Percentiles rank a stretch among this genome's conserved stretches.
Conservation (phyloP, 1,140 invertebrate genomes). For the Cotesia glomerata region DNA sequence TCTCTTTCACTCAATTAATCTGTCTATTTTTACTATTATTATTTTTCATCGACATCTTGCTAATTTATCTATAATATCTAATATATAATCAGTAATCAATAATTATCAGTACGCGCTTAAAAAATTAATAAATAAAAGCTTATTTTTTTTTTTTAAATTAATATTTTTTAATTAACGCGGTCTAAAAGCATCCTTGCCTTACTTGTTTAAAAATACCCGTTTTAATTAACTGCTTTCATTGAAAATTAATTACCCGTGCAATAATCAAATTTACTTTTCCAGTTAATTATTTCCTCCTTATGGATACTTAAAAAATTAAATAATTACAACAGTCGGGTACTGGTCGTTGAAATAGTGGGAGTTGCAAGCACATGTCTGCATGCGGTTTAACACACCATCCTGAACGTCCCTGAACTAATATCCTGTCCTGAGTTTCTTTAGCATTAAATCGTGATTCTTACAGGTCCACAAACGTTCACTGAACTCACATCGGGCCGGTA, state of each 20-base stretch:
- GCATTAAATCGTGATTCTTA: constrained; percentile 61
- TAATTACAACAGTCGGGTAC: no score
- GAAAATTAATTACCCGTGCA: not conserved
- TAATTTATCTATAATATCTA: no score
- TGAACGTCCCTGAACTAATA: not conserved
- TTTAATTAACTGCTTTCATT: not conserved
- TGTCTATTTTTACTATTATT: not conserved
- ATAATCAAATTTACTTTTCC: not conserved
- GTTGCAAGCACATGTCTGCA: not conserved
- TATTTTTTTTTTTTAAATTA: no score
- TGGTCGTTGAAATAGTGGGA: no score
- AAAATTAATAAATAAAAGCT: no score
- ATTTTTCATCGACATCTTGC: not conserved
- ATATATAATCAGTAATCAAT: no score
- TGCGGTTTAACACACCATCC: not conserved
- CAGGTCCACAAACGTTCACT: constrained; percentile 47
- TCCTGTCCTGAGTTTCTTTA: constrained; percentile 39
- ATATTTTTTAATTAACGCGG: constrained; percentile 10
- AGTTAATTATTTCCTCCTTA: not conserved
- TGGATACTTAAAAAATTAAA: not conserved
- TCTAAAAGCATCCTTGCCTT: not conserved
- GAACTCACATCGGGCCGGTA: constrained; percentile 4
- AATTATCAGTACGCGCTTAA: no score
- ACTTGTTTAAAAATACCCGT: not conserved
- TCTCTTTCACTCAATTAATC: constrained; percentile 5